Conservation (phyloP, 2,888 invertebrate genomes). For the Crocallis elinguaria region DNA sequence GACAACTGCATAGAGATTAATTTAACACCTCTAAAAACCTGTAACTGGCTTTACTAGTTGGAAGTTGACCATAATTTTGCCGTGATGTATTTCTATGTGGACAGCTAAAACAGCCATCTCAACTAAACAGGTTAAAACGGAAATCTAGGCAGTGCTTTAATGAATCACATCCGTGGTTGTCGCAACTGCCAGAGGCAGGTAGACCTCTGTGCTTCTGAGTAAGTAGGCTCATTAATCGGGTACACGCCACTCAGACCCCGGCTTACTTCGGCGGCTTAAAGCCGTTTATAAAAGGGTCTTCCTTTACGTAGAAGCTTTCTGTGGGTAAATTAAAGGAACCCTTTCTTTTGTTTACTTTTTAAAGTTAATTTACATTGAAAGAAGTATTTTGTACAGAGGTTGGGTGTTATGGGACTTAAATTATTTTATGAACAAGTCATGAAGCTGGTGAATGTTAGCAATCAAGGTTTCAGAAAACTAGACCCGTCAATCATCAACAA, state of each 20-base stretch:
- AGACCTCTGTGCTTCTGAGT: slow-evolving; percentile 42
- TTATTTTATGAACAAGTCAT: slow-evolving; percentile 13
- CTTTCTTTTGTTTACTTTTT: slow-evolving; percentile 3
- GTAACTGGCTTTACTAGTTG: slow-evolving; percentile 30
- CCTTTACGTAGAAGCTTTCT: slow-evolving; percentile 32
- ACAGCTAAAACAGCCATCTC: slow-evolving; percentile 50
- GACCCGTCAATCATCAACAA: slow-evolving; percentile 20
- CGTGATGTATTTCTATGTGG: slow-evolving; percentile 44
- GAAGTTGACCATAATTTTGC: slow-evolving; percentile 29
- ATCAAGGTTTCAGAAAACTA: slow-evolving; percentile 18
- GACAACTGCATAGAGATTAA: slow-evolving; percentile 32
- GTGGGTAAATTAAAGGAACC: slow-evolving; percentile 31
- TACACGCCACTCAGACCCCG: slow-evolving; percentile 37
- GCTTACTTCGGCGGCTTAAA: slow-evolving; percentile 22
- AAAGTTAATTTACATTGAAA: neutral
- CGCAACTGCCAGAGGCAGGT: slow-evolving; percentile 53
- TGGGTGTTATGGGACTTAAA: neutral
- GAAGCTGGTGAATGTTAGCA: slow-evolving; percentile 4
- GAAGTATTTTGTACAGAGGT: neutral
- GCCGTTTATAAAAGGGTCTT: slow-evolving; percentile 32
- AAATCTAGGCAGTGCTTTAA: slow-evolving; percentile 74
- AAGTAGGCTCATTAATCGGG: slow-evolving; percentile 53
- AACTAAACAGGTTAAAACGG: slow-evolving; percentile 75
- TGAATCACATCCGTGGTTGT: slow-evolving; percentile 74
- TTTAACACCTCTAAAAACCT: slow-evolving; percentile 30